These are phyloP conservation scores for Synergus umbraculus DNA, from an alignment of 2,888 invertebrate genomes.

Conservation along the genomic window DNA sequence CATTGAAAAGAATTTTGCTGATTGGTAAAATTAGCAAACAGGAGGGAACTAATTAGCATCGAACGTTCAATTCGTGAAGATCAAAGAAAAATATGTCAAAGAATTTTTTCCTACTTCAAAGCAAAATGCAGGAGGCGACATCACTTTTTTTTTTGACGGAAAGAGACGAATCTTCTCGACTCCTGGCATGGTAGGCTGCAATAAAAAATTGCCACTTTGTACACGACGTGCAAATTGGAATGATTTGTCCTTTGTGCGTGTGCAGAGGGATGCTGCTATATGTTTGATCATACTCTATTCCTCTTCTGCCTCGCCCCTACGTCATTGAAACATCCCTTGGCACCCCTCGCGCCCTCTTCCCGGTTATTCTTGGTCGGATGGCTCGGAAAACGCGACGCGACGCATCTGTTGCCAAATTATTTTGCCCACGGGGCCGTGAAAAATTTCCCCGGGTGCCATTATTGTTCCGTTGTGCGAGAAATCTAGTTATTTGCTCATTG, in stretches of 20 bases:
- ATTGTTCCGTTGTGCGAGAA: constrained; percentile 74
- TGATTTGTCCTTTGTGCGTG: constrained; percentile 41
- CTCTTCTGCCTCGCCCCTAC: constrained; percentile 44
- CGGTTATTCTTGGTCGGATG: constrained; percentile 76
- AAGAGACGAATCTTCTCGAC: constrained; percentile 39
- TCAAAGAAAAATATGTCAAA: constrained; percentile 40
- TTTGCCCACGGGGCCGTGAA: constrained; percentile 76
- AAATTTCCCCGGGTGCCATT: constrained; percentile 74
- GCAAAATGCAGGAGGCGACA: constrained; percentile 34
- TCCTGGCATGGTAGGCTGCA: constrained; percentile 30
- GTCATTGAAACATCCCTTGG: constrained; percentile 47
- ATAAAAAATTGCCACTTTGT: constrained; percentile 41
- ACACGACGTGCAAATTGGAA: constrained; percentile 39
- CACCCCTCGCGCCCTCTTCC: constrained; percentile 54
- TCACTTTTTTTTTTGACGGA: constrained; percentile 28
- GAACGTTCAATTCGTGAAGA: constrained; percentile 32
- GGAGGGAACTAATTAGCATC: constrained; percentile 35
- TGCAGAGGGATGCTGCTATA: constrained; percentile 38
- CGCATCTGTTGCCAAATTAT: constrained; percentile 78
- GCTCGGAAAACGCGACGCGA: constrained; percentile 72
- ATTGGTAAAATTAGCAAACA: constrained; percentile 32
- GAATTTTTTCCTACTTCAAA: constrained; percentile 35
- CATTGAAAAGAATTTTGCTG: constrained; percentile 5
- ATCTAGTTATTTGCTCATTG: constrained; percentile 75
- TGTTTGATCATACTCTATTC: constrained; percentile 39